phyloP scores from a whole-genome alignment of 2,888 invertebrate species.

The Oscheius myriophilus region DNA sequence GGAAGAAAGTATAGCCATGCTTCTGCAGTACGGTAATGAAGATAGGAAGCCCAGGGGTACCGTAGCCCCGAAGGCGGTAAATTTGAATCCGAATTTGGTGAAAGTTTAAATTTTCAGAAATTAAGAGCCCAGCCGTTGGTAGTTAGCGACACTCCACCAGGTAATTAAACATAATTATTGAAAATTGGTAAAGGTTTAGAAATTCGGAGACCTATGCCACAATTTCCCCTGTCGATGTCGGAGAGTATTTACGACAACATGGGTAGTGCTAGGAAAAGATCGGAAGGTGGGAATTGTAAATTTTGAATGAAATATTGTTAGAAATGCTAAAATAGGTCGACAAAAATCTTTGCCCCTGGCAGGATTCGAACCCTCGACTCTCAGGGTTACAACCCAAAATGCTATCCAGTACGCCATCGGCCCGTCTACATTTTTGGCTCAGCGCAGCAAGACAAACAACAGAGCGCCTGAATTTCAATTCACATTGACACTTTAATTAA shows the following conservation, averaged over 20 bases:
- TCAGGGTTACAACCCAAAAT: too few species aligned
- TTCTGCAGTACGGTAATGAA: slow-evolving; percentile 26
- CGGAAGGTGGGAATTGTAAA: neutral
- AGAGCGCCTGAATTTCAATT: too few species aligned
- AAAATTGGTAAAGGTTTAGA: too few species aligned
- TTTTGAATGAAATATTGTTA: neutral
- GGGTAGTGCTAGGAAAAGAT: neutral
- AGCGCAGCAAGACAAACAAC: too few species aligned
- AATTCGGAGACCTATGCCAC: slow-evolving; percentile 27
- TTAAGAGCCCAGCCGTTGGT: slow-evolving; percentile 11
- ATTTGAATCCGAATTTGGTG: too few species aligned
- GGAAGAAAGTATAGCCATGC: slow-evolving; percentile 30
- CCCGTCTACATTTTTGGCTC: too few species aligned
- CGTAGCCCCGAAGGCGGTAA: slow-evolving; percentile 12
- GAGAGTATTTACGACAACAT: slow-evolving; percentile 32
- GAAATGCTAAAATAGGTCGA: neutral
- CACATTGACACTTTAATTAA: too few species aligned
- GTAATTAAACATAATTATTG: neutral
- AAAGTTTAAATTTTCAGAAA: neutral
- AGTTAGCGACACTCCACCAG: slow-evolving; percentile 13
- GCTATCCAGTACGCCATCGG: too few species aligned
- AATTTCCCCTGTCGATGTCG: slow-evolving; percentile 26
- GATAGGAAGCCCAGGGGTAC: slow-evolving; percentile 7
- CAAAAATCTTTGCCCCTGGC: too few species aligned
- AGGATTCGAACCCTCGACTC: neutral